These are phyloP conservation scores for Dilophus febrilis DNA, from an alignment of 2,888 invertebrate species.

Conservation along the genomic window DNA sequence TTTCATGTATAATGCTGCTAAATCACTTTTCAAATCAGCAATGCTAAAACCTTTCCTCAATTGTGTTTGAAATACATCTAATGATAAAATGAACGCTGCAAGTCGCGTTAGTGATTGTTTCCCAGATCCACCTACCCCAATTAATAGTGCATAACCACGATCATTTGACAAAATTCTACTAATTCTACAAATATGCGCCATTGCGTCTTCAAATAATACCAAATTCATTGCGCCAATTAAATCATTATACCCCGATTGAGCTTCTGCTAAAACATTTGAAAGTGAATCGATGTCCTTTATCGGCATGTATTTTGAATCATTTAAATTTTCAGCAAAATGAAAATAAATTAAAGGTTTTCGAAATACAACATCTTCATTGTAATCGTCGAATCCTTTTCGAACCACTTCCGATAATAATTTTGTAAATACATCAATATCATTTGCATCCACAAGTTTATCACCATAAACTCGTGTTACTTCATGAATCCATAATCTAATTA, in stretches of 20 bases:
- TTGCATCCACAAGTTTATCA: slow-evolving; percentile 74
- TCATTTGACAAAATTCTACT: slow-evolving; percentile 85
- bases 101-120: slow-evolving; percentile 82
- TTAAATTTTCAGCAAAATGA: slow-evolving; percentile 81
- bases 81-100: slow-evolving; percentile 73
- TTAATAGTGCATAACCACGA: slow-evolving; percentile 76
- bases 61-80: slow-evolving; percentile 88
- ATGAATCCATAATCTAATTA: slow-evolving; percentile 75
- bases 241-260: slow-evolving; percentile 74
- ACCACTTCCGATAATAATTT: slow-evolving; percentile 58
- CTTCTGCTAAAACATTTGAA: slow-evolving; percentile 57
- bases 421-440: slow-evolving; percentile 53
- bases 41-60: slow-evolving; percentile 78
- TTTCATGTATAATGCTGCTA: slow-evolving; percentile 65
- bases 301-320: slow-evolving; percentile 80
- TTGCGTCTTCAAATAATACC: slow-evolving; percentile 88
- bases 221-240: slow-evolving; percentile 81
- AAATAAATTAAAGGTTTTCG: slow-evolving; percentile 70
- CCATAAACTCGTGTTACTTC: slow-evolving; percentile 81
- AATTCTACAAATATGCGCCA: slow-evolving; percentile 80
- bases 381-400: slow-evolving; percentile 58
- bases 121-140: slow-evolving; percentile 91
- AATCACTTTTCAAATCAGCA: slow-evolving; percentile 56
- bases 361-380: slow-evolving; percentile 55
- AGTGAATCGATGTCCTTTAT: slow-evolving; percentile 54